Conservation (phyloP, 2,888 invertebrate genomes). For the Scotopteryx bipunctaria region DNA sequence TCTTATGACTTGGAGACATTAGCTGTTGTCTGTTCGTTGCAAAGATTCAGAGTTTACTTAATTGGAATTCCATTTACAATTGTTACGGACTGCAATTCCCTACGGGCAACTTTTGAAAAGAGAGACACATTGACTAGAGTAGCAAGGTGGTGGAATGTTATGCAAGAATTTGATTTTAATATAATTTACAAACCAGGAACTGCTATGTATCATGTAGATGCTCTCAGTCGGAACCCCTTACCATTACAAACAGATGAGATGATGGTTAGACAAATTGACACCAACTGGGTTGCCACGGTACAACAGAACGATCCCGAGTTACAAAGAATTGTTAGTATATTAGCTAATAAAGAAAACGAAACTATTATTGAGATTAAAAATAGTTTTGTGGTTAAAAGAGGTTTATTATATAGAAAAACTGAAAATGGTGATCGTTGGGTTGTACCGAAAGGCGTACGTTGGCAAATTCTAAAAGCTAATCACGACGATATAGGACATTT, state of each 20-base stretch:
- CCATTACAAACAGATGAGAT: neutral
- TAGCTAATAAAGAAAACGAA: neutral
- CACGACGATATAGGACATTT: conserved; percentile 2
- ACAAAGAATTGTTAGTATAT: neutral
- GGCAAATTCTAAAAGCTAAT: neutral
- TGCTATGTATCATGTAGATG: neutral
- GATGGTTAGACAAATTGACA: neutral
- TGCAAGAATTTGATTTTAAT: neutral
- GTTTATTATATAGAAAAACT: neutral
- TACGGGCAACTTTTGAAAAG: neutral
- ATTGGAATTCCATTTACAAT: neutral
- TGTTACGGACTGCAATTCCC: neutral
- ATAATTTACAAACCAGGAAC: neutral
- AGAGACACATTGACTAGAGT: neutral
- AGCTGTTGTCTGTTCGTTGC: neutral
- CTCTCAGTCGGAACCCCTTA: neutral
- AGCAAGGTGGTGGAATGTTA: neutral
- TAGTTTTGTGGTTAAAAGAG: neutral
- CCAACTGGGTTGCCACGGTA: neutral
- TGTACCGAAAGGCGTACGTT: neutral
- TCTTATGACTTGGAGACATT: neutral
- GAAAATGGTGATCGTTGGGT: neutral
- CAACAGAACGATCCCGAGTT: neutral
- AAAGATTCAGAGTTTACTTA: neutral
- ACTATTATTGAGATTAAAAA: neutral